These are phyloP conservation scores for Melanotaenia pygmaea DNA, from an alignment of 2,797 vertebrate species.

Conservation along the genomic window DNA sequence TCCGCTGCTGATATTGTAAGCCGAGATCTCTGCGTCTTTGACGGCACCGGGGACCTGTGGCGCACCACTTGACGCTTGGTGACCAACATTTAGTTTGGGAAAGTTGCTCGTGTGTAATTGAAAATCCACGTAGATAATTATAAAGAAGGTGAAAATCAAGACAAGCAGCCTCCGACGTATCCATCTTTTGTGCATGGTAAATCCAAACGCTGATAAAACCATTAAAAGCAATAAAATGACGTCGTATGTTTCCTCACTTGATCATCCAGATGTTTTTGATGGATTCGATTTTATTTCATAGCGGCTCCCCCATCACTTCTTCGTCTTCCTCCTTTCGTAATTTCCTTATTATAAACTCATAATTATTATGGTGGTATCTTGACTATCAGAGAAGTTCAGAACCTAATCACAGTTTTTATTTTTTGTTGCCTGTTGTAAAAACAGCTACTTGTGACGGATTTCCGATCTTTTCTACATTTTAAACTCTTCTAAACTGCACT, in stretches of 20 bases:
- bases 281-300: slow-evolving; percentile 2
- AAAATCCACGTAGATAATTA: slow-evolving; percentile 77
- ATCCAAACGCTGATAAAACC: not conserved
- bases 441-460: not conserved
- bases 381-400: not conserved
- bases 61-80: not conserved
- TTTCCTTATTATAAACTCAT: slow-evolving; percentile 5
- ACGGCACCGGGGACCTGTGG: not conserved
- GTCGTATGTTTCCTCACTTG: not conserved
- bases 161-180: slow-evolving; percentile 58
- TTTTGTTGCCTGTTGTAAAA: not conserved
- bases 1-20: not conserved
- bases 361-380: too few species aligned
- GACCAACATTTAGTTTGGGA: slow-evolving; percentile 11
- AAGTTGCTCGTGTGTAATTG: slow-evolving; percentile 62
- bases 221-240: not conserved
- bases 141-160: slow-evolving; percentile 65
- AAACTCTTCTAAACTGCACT: not conserved
- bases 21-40: slow-evolving; percentile 9
- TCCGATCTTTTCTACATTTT: slow-evolving; percentile 6
- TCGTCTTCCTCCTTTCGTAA: slow-evolving; percentile 19
- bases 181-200: slow-evolving; percentile 68
- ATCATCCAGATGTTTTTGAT: slow-evolving; percentile 6
- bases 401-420: not conserved
- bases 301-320: slow-evolving; percentile 34